Evolutionary conservation across 2,797 vertebrate genomes (phyloP), one percentile per base, ranked within the genome.

Genomic region (Scleropages formosus): DNA sequence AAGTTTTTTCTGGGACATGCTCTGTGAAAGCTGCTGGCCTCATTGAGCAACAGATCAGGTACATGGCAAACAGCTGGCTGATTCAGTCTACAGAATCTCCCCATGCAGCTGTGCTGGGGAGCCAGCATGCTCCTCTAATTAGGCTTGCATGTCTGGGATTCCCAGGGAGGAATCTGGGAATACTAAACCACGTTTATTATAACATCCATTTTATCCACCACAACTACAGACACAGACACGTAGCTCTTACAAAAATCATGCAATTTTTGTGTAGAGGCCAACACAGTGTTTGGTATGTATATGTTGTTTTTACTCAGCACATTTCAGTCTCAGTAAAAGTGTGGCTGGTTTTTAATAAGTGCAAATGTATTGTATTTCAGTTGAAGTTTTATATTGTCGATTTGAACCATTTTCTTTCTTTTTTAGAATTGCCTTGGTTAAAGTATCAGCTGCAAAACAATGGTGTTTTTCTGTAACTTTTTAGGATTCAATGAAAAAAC

Each of bases 21-120:
- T 85, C 85, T 81, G 77, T 79, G 83, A 85, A 84, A 88, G 68
- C 27, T 53, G 68, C 68, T 82, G 85, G 85, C 91, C 88, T 91
- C 90, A 89, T 91, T 92, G 91, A 93, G 89, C 91, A 88, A 89
- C 86, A 85, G 87, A 92, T 89, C 87, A 84, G 84, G 86, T 87
- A 88, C 90, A 87, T 85, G 87, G 88, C 84, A 85, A 93, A 92
- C 92, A 93, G 90, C 92, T 93, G 92, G 91, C 90, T 88, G 85
- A 87, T 87, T 90, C 88, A 90, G 89, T 87, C 88, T 88, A 86
- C 86, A 88, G 91, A 92, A 93, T 93, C 89, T 93, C 89, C 89
- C 84, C 85, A 76, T 89, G 89, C 92, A 93, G 92, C 89, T 93
- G 90, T 90, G 88, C 85, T 87, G 87, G 89, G 89, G 88, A 88